phyloP scores from a whole-genome alignment of 2,888 invertebrate species.

The Clitarchus hookeri region DNA sequence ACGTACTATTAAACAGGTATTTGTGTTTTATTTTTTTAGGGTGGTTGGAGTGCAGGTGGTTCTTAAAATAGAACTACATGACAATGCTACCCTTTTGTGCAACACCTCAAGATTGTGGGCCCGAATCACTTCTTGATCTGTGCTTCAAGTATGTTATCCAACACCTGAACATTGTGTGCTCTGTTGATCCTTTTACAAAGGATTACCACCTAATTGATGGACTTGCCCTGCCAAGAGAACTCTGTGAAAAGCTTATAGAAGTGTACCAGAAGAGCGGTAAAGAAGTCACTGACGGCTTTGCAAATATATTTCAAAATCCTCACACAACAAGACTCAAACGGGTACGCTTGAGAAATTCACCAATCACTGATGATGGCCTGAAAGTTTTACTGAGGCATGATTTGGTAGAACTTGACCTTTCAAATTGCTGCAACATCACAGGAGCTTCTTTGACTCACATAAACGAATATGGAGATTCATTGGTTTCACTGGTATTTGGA shows the following conservation, averaged over 20 bases:
- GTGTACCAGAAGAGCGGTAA: conserved; percentile 59
- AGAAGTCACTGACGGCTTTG: conserved; percentile 68
- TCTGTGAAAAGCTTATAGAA: conserved; percentile 71
- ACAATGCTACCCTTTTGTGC: conserved; percentile 41
- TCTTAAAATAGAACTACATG: conserved; percentile 27
- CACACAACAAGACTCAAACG: conserved; percentile 68
- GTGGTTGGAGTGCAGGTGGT: conserved; percentile 28
- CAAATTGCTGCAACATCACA: conserved; percentile 72
- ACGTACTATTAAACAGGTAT: not conserved
- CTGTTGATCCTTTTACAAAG: conserved; percentile 54
- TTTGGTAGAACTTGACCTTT: conserved; percentile 73
- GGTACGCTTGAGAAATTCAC: conserved; percentile 71
- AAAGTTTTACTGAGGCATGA: conserved; percentile 73
- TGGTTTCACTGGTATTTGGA: conserved; percentile 73
- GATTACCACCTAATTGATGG: conserved; percentile 63
- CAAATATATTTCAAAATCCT: conserved; percentile 72
- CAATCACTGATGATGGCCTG: conserved; percentile 73
- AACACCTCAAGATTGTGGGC: conserved; percentile 50
- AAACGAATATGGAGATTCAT: conserved; percentile 69
- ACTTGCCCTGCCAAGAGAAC: conserved; percentile 69
- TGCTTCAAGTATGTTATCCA: conserved; percentile 67
- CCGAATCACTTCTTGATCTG: conserved; percentile 66
- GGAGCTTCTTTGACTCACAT: conserved; percentile 67
- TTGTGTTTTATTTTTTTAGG: conserved; percentile 10
- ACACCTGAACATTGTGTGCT: conserved; percentile 66